These are phyloP conservation scores for Sitophilus oryzae DNA, from an alignment of 1,140 invertebrate species.

Conservation along the genomic window DNA sequence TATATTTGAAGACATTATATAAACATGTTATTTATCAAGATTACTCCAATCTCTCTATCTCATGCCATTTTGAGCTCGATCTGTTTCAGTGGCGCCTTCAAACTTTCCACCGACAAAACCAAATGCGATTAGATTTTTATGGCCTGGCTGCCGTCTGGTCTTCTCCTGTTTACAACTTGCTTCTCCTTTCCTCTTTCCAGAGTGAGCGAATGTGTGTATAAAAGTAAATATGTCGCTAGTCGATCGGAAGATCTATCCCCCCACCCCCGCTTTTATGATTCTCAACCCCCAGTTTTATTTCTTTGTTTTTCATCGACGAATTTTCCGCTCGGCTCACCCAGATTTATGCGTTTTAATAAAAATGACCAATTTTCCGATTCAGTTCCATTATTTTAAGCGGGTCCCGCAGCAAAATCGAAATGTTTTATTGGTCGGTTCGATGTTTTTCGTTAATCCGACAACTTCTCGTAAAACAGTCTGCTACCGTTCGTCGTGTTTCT, in stretches of 20 bases:
- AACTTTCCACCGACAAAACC: slow-evolving; percentile 9
- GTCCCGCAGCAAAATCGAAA: no score
- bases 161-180: slow-evolving; percentile 18
- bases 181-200: no score
- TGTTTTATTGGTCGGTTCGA: no score
- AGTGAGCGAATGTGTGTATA: slow-evolving; percentile 20
- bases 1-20: no score
- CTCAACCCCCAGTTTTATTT: slow-evolving; percentile 2
- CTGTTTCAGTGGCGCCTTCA: slow-evolving; percentile 17
- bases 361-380: not conserved
- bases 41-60: no score
- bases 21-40: no score
- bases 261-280: slow-evolving; percentile 14
- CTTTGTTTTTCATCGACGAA: not conserved
- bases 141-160: slow-evolving; percentile 16
- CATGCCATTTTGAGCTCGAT: no score
- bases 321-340: not conserved
- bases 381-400: not conserved
- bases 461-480: no score
- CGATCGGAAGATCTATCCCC: no score
- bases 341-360: not conserved
- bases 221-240: slow-evolving; percentile 23
- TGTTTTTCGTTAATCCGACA: no score
- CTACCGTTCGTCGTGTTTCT: no score
- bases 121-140: slow-evolving; percentile 25